These are phyloP conservation scores for Hypotaenidia philippensis DNA, from an alignment of 2,797 vertebrate species.

Conservation along the genomic window DNA sequence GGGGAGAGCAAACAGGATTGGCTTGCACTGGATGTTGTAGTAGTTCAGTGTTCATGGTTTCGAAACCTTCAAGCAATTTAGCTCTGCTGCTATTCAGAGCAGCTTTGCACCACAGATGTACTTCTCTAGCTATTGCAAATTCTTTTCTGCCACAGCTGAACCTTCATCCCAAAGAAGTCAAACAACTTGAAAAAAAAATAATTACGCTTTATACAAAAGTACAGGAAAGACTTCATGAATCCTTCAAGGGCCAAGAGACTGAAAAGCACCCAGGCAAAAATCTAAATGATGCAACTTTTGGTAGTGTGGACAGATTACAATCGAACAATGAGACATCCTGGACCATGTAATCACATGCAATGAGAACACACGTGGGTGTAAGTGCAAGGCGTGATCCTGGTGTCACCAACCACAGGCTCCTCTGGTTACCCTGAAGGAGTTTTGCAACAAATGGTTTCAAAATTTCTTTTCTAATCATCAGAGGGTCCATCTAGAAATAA, in stretches of 20 bases:
- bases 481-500: not conserved
- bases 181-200: not conserved
- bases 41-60: not conserved
- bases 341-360: not conserved
- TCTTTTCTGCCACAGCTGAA: not conserved
- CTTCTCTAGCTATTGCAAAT: not conserved
- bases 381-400: not conserved
- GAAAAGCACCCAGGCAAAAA: not conserved
- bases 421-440: not conserved
- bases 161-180: not conserved
- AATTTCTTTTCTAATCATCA: not conserved
- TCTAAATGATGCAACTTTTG: constrained; percentile 27
- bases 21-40: not conserved
- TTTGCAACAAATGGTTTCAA: not conserved
- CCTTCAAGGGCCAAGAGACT: not conserved
- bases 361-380: constrained; percentile 13
- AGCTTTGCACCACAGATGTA: not conserved
- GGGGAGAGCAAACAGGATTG: not conserved
- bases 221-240: not conserved
- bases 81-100: not conserved
- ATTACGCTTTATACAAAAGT: not conserved
- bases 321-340: not conserved
- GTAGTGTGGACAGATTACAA: not conserved
- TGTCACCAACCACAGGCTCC: constrained; percentile 40
- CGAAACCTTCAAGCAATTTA: not conserved